Evolutionary conservation across 1,140 invertebrate species (phyloP), one percentile per base, ranked within the genome.

Genomic region (Drosophila arawakana): DNA sequence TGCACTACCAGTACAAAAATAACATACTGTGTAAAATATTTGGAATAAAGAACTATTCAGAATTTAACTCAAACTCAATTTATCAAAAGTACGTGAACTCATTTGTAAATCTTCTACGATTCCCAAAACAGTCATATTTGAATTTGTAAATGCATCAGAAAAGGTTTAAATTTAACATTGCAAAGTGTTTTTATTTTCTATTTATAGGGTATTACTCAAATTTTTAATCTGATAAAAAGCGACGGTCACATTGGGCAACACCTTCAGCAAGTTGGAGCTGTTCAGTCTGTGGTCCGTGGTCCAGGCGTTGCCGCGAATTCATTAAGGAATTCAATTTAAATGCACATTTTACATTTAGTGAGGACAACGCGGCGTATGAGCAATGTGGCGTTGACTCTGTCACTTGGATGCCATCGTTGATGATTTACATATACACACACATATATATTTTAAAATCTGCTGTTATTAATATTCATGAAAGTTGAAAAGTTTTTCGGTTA

Each of bases 311-410:
- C 66, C 76, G 49, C 75, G 78, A 78, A 80, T 80, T 80, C 72
- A 80, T 80, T 75, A 80, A 71, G 78, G 76, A 80, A 80, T 80
- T 80, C 78, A 78, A 80, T 80, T 80, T 80, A 80, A 78, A 80
- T 80, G 78, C 78, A 72, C 76, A 75, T 75, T 78, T 76, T 72
- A 74, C 76, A 75, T 80, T 75, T 71, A 76, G 50, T 58, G 60
- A 69, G 44, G 43, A 55, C 47, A 65, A 69, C 54, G 69, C 25
- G 52, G 54, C 77, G 77, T 76, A 65, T 76, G 77, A 76, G 74
- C 63, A 79, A 73, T 54, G 69, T 46, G 41, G 25, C 72, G 66
- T 70, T 70, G 46, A 54, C 50, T 70, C 61, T 73, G 74, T 73
- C 69, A 73, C 55, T 73, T 73, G 69, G 30, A 47, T 63, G 72